A percentile compares a stretch with the other conserved stretches of the same genome.
These are phyloP conservation scores for Acheta domesticus DNA, from an alignment of 2,888 invertebrate species.

Conservation along the genomic window DNA sequence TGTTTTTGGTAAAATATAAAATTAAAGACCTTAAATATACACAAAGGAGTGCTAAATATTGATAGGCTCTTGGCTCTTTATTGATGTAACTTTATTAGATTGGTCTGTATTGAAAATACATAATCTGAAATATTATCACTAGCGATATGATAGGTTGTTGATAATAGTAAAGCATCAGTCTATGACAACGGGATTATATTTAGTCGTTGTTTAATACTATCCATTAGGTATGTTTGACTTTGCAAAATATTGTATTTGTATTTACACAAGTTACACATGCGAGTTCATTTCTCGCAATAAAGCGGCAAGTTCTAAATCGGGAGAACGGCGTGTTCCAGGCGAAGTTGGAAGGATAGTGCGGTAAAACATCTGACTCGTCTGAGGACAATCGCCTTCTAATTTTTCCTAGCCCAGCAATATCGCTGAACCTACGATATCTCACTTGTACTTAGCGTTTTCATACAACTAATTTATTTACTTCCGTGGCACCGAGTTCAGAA, in stretches of 20 bases:
- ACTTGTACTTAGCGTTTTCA: neutral
- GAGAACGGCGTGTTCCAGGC: neutral
- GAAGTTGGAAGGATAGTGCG: neutral
- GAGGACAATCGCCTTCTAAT: neutral
- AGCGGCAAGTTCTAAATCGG: constrained; percentile 9
- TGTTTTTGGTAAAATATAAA: no score
- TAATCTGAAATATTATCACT: neutral
- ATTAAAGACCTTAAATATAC: no score
- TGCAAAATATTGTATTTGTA: neutral
- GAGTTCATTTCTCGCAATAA: neutral
- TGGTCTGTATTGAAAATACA: neutral
- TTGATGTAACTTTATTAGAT: neutral
- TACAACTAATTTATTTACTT: neutral
- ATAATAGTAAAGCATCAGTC: neutral
- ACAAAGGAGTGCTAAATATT: no score
- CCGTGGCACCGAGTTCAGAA: neutral
- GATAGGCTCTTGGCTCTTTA: no score
- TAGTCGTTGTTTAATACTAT: constrained; percentile 1
- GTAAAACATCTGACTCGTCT: neutral
- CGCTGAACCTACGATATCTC: neutral
- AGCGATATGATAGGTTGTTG: neutral
- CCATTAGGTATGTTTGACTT: neutral
- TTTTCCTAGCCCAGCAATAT: neutral
- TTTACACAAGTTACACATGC: neutral
- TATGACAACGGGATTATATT: neutral